These are phyloP conservation scores for Hycleus phaleratus DNA, from an alignment of 1,140 invertebrate genomes.

Conservation along the genomic window DNA sequence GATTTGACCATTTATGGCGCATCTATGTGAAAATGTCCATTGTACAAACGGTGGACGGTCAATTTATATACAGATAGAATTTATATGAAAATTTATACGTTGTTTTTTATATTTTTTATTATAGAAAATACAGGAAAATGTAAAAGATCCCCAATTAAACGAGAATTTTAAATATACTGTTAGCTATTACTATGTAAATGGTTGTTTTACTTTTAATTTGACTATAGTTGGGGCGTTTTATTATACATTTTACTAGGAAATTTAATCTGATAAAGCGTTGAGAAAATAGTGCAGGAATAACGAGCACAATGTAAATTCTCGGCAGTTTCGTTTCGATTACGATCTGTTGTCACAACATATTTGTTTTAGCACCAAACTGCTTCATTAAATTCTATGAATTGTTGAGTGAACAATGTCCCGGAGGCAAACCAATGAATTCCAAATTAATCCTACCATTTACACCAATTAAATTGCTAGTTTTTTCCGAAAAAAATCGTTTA, in stretches of 20 bases:
- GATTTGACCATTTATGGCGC: too few species aligned
- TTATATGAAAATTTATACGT: too few species aligned
- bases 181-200: slow-evolving; percentile 10
- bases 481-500: too few species aligned
- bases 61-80: too few species aligned
- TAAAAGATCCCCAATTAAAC: too few species aligned
- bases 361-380: background rate
- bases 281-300: slow-evolving; percentile 3
- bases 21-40: too few species aligned
- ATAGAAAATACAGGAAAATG: too few species aligned
- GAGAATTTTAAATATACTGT: too few species aligned
- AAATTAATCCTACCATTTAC: too few species aligned
- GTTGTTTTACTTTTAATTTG: slow-evolving; percentile 10
- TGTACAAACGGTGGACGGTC: too few species aligned
- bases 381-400: slow-evolving; percentile 6
- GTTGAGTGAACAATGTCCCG: background rate
- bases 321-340: slow-evolving; percentile 1
- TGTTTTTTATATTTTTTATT: too few species aligned
- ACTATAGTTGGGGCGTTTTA: background rate
- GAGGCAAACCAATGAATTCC: background rate
- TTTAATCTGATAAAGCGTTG: slow-evolving; percentile 2
- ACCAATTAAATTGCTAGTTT: too few species aligned
- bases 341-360: slow-evolving; percentile 7
- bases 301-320: slow-evolving; percentile 6
- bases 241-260: slow-evolving; percentile 4